Percentiles rank a stretch among this genome's conserved stretches.
Evolutionary conservation across 2,888 invertebrate species (phyloP).

Genomic region (Homarus gammarus): DNA sequence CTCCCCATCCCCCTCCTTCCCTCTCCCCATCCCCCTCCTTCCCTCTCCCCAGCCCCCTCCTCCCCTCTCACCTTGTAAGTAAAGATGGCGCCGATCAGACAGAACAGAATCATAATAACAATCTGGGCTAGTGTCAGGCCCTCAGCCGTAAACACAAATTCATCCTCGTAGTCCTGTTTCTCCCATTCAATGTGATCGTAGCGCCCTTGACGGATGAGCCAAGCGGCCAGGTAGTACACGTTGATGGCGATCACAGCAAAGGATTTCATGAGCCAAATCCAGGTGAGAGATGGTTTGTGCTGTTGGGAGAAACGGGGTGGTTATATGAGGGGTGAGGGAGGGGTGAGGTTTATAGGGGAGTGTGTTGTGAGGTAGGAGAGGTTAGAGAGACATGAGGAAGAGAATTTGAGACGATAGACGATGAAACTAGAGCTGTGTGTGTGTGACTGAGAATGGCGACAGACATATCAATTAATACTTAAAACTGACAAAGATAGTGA

Average conservation of each 20-base stretch:
- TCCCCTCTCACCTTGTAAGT: conserved; percentile 60
- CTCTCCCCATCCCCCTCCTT: conserved; percentile 13
- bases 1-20: background rate
- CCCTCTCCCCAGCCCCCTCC: background rate
- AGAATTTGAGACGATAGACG: too few relatives aligned
- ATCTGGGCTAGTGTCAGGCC: conserved; percentile 51
- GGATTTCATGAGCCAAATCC: conserved; percentile 61
- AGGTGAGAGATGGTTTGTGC: conserved; percentile 63
- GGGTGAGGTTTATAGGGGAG: too few relatives aligned
- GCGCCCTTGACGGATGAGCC: conserved; percentile 58
- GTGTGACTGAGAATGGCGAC: too few relatives aligned
- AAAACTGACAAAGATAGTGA: too few relatives aligned
- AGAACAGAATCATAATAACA: conserved; percentile 47
- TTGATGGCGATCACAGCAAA: conserved; percentile 64
- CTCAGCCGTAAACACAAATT: conserved; percentile 44
- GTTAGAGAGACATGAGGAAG: too few relatives aligned
- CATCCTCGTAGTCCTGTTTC: conserved; percentile 41
- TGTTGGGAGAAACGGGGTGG: background rate
- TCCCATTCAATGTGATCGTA: conserved; percentile 58
- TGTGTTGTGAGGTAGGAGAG: too few relatives aligned
- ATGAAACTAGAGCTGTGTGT: too few relatives aligned
- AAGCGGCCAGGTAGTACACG: conserved; percentile 55
- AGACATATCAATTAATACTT: too few relatives aligned
- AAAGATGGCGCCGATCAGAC: conserved; percentile 61
- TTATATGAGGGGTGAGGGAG: background rate